These are phyloP conservation scores for Eudyptes chrysolophus DNA, from an alignment of 2,113 vertebrate species.

Conservation along the genomic window DNA sequence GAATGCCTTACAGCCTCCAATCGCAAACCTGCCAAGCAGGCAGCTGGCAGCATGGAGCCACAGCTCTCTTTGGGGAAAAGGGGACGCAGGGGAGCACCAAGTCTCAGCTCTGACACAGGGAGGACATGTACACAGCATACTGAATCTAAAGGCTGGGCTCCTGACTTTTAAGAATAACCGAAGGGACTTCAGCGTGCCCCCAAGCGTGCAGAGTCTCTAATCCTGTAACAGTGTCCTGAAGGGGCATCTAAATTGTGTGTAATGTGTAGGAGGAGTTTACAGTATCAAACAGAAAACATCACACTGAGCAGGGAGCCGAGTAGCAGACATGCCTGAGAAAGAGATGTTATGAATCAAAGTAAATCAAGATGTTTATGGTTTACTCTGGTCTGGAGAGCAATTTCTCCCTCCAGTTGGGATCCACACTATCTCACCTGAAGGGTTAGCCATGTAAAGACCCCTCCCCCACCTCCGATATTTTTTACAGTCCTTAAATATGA, in stretches of 20 bases:
- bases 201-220: neutral
- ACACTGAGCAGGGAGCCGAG: neutral
- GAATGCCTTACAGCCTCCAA: neutral
- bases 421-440: neutral
- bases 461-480: accelerated
- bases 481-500: neutral
- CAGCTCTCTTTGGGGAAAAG: neutral
- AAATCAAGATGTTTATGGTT: neutral
- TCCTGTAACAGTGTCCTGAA: neutral
- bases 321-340: neutral
- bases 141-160: neutral
- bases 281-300: neutral
- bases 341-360: neutral
- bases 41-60: neutral
- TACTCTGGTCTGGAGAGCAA: neutral
- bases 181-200: neutral
- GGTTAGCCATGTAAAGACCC: neutral
- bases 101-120: accelerated
- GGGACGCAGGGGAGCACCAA: neutral
- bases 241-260: accelerated
- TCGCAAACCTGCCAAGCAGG: neutral
- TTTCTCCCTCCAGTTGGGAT: neutral
- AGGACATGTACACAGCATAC: accelerated
- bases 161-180: neutral
- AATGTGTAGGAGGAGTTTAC: neutral